A percentile compares a stretch with the other conserved stretches of the same genome.
phyloP scores from a whole-genome alignment of 2,888 invertebrate species.

The Aphidoletes aphidimyza region DNA sequence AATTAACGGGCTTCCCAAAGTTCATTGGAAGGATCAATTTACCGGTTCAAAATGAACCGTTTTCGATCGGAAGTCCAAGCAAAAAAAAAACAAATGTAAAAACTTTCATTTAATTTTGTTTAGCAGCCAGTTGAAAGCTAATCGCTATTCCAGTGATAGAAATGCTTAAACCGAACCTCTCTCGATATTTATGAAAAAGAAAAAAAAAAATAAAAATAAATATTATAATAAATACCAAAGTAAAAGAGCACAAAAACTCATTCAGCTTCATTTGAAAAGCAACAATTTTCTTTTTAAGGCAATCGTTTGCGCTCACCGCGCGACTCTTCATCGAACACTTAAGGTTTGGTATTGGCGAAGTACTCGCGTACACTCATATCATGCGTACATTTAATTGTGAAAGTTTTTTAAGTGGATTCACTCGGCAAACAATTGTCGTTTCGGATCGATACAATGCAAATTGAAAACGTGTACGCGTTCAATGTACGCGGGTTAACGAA shows the following conservation, averaged over 20 bases:
- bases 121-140: too few species aligned
- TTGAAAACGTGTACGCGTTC: too few species aligned
- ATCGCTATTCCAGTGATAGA: too few species aligned
- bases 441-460: background rate
- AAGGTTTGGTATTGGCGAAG: background rate
- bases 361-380: background rate
- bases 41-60: background rate
- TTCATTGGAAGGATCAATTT: background rate
- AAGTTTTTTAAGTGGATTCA: constrained; percentile 36
- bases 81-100: background rate
- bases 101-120: background rate
- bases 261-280: constrained; percentile 10
- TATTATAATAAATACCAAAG: too few species aligned
- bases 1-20: background rate
- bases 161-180: background rate
- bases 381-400: constrained; percentile 38
- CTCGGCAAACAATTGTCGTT: background rate
- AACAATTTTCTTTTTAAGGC: background rate
- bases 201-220: too few species aligned
- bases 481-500: background rate
- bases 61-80: background rate
- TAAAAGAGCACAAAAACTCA: background rate
- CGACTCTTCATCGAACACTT: background rate
- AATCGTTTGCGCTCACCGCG: background rate
- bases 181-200: background rate